These are phyloP conservation scores for Tiliacea aurago DNA, from an alignment of 2,888 invertebrate species.

Conservation along the genomic window DNA sequence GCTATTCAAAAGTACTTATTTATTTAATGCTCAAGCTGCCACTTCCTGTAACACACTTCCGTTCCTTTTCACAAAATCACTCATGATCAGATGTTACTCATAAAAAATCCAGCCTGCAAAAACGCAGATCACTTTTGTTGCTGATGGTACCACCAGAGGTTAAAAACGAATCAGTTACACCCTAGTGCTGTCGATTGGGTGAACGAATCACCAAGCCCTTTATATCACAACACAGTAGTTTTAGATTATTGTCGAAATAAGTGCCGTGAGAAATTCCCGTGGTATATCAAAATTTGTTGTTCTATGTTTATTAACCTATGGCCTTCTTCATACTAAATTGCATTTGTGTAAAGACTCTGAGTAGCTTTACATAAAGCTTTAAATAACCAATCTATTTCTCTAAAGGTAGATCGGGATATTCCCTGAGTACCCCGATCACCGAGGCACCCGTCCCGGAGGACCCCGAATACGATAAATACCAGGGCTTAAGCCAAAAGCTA, in stretches of 20 bases:
- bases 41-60: no score
- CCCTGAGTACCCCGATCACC: no score
- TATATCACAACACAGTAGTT: slow-evolving; percentile 2
- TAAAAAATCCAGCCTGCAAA: no score
- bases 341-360: neutral
- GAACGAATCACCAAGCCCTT: slow-evolving; percentile 59
- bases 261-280: slow-evolving; percentile 36
- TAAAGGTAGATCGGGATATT: neutral
- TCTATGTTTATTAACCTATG: neutral
- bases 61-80: no score
- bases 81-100: no score
- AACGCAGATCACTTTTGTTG: neutral
- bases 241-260: slow-evolving; percentile 17
- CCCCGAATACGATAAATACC: no score
- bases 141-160: slow-evolving; percentile 21
- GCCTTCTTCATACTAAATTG: neutral
- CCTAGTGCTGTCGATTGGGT: slow-evolving; percentile 39
- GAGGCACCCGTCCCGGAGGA: no score
- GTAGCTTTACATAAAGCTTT: no score
- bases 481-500: neutral
- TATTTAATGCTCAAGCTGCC: no score
- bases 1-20: no score
- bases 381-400: neutral
- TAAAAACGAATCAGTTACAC: slow-evolving; percentile 47
- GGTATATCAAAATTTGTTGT: neutral